Evolutionary conservation across 2,888 invertebrate genomes (phyloP), one percentile per base, ranked within the genome.

Genomic region (Atrina japonica): DNA sequence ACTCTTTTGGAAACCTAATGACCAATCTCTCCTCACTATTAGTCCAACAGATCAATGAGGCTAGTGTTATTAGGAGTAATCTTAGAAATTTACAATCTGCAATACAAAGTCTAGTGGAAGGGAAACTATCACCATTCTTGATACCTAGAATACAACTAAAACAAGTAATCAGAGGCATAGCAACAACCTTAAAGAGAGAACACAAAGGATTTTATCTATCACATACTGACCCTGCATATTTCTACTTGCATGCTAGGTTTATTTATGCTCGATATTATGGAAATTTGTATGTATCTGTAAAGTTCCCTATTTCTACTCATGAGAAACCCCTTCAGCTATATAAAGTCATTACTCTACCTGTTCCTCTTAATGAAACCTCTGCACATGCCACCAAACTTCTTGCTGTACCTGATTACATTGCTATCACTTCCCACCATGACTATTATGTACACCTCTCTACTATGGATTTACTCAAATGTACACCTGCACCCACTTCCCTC

Each of bases 321-420:
- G 21, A 43, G 27, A 56, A 47, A 45, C 66, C 66, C 1, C 16
- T 66, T 14, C 30, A 45, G 7, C 47, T 61, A n/a, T 49, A 61
- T 21, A 61, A 61, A 49, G 35, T 47, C n/a, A 49, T 61, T 45
- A 49, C 60, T 41, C n/a, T 58, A 43, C 73, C 73, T 7, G 75
- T 77, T 9, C 75, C 75, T 27, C 21, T 75, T 16, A 73, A 75
- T 58, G 7, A 55, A 9, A 66, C 69, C 18, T 75, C 77, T 18
- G 21, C 27, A 18, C 73, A 73, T 69, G 77, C 73, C 9, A 71
- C 75, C 21, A 70, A 75, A 23, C 25, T 69, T 18, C 30, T 73
- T 11, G 50, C 72, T 41, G 3, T 73, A 21, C 73, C 77, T 41
- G 60, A 60, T 21, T 67, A 68, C 29, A 14, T 70, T 55, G 70